A percentile compares a stretch with the other conserved stretches of the same genome.
These are phyloP conservation scores for Uromys caudimaculatus DNA, from an alignment of 2,797 vertebrate species.

Conservation along the genomic window DNA sequence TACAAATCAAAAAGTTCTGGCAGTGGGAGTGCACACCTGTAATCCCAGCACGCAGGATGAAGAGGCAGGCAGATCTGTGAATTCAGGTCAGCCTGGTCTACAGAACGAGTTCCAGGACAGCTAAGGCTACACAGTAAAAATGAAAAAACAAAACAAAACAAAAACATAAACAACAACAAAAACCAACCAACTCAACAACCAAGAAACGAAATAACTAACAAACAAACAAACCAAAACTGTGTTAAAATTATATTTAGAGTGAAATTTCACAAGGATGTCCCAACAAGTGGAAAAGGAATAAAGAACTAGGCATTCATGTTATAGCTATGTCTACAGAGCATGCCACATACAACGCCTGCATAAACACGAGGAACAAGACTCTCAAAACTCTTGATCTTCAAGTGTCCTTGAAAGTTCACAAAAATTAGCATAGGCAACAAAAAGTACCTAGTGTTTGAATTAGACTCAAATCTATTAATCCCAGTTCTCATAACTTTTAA, in stretches of 20 bases:
- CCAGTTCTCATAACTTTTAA: background rate
- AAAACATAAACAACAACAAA: background rate
- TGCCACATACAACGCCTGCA: background rate
- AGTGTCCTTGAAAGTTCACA: background rate
- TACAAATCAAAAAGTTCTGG: background rate
- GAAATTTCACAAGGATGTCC: background rate
- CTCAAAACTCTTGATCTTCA: background rate
- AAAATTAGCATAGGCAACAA: background rate
- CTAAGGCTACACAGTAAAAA: background rate
- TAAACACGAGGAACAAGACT: background rate
- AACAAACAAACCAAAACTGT: background rate
- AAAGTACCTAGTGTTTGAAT: background rate
- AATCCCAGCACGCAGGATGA: background rate
- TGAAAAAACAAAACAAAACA: background rate
- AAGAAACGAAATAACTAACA: background rate
- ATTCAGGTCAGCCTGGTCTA: background rate
- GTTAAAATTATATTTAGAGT: conserved; percentile 28
- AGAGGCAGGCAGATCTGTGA: background rate
- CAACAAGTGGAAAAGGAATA: background rate
- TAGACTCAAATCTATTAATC: background rate
- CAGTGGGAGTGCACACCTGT: background rate
- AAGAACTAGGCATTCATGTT: background rate
- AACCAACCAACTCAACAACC: background rate
- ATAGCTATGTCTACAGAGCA: background rate
- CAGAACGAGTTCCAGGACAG: background rate